phyloP scores from a whole-genome alignment of 2,888 invertebrate genomes.

The Drosophila subquinaria region DNA sequence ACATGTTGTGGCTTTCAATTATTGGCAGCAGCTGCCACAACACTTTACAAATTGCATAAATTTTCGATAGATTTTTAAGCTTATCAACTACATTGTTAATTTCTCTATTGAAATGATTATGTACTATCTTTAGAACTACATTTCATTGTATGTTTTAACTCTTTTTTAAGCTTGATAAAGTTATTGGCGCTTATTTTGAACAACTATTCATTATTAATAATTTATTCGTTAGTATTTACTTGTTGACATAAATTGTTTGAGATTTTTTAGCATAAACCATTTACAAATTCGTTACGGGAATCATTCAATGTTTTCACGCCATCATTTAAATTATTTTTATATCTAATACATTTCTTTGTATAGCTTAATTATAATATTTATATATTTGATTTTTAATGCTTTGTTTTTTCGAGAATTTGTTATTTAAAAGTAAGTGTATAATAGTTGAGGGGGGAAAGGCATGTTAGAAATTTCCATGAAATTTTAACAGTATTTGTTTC shows the following conservation, averaged over 20 bases:
- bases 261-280: constrained; percentile 20
- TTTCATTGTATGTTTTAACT: constrained; percentile 49
- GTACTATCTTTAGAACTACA: constrained; percentile 51
- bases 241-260: neutral
- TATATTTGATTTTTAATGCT: constrained; percentile 50
- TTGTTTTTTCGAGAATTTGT: constrained; percentile 47
- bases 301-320: constrained; percentile 7
- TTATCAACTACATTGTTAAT: constrained; percentile 44
- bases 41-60: constrained; percentile 26
- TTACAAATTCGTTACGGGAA: constrained; percentile 32
- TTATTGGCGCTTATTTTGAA: constrained; percentile 38
- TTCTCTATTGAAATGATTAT: constrained; percentile 58
- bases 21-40: constrained; percentile 26
- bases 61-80: constrained; percentile 22
- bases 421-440: constrained; percentile 14
- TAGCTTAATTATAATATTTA: constrained; percentile 19
- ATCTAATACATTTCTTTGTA: constrained; percentile 38
- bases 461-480: constrained; percentile 67
- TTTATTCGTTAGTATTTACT: constrained; percentile 18
- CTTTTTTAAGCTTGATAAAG: constrained; percentile 51
- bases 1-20: constrained; percentile 10
- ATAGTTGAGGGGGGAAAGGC: constrained; percentile 46
- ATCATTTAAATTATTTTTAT: constrained; percentile 32
- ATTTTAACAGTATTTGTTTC: constrained; percentile 46
- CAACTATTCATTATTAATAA: constrained; percentile 1